Evolutionary conservation across 2,113 vertebrate species (phyloP).

Genomic region (Passer montanus): DNA sequence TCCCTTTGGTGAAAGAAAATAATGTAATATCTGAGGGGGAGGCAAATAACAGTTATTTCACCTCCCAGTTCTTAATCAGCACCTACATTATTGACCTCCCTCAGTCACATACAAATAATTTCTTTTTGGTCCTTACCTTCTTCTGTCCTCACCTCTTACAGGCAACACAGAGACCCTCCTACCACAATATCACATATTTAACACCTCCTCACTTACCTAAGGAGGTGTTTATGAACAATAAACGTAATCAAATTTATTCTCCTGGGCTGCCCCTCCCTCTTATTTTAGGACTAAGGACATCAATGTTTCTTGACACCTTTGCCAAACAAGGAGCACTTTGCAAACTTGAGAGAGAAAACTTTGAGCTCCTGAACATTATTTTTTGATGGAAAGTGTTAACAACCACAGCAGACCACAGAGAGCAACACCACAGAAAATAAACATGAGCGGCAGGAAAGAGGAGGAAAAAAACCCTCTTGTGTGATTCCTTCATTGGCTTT

Average conservation of each 20-base stretch:
- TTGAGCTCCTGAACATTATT: constrained; percentile 14
- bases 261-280: neutral
- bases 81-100: neutral
- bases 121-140: neutral
- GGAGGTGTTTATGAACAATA: neutral
- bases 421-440: constrained; percentile 40
- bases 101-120: neutral
- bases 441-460: constrained; percentile 13
- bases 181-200: neutral
- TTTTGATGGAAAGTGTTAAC: constrained; percentile 52
- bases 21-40: neutral
- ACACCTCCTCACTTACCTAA: neutral
- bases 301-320: neutral
- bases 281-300: neutral
- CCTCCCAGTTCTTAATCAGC: neutral
- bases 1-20: neutral
- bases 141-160: neutral
- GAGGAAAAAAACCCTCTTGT: neutral
- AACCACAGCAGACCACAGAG: constrained; percentile 22
- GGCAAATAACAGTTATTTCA: neutral
- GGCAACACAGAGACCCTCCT: neutral
- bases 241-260: neutral
- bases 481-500: constrained; percentile 45
- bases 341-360: constrained; percentile 54
- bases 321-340: constrained; percentile 25